Base-by-base conservation (phyloP, 1,140 invertebrate species). In the Coptotermes formosanus region DNA sequence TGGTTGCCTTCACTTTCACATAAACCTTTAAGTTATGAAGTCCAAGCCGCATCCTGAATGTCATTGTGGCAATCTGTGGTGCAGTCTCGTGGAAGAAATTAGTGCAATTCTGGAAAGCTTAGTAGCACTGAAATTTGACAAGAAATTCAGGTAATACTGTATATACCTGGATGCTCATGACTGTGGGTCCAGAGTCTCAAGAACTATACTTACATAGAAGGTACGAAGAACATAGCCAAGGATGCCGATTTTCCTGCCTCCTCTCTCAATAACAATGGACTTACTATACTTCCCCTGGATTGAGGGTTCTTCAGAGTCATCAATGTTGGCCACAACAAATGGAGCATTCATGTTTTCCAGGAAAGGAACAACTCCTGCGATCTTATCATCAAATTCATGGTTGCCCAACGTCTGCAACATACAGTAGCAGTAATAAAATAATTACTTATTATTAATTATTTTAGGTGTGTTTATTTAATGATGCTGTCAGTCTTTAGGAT, bases 321-420 rank as follows among this genome's bases (percentile, higher is more conserved):
- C 94, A 84, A 98, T 95, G 89, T 98, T 98, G 69, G 94, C 93
- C 9, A 94, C 94, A 3, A 97, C 89, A 87, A 97, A 93, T 0
- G 94, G 94, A 86, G 92, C 91, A 3, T 94, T 91, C 12, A 96
- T 89, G 11, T 90, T 90, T 23, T 91, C 88, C 21, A 97, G 88
- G 89, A 97, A 97, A 0, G 96, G 95, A 1, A 95, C 92, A 0
- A 97, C 88, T 0, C 96, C 96, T 3, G 91, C 93, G 2, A 97
- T 91, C 0, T 93, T 94, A 88, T 96, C 93, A 89, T 98, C 97
- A 89, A 98, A 98, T 89, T 98, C 97, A 88, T 98, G 97, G 89
- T 98, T 98, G 14, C 97, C 97, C 23, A 98, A 89, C 0, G 95
- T 95, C 96, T 97, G 88, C 69, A 89, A 90, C 87, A 55, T 44